These are phyloP conservation scores for Alentia gelatinosa DNA, from an alignment of 2,888 invertebrate genomes.

Conservation along the genomic window DNA sequence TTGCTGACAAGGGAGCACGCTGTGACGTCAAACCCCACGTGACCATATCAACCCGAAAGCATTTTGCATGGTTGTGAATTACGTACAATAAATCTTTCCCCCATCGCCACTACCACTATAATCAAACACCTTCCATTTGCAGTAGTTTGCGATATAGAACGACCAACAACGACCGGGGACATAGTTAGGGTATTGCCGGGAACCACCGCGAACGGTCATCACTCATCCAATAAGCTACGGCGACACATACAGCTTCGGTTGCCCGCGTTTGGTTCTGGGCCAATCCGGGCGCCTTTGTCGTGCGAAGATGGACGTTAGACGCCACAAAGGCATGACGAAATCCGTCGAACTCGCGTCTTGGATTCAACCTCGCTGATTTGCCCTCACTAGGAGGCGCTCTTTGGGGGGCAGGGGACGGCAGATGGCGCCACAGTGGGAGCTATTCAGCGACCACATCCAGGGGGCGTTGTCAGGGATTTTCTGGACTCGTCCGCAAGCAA, in stretches of 20 bases:
- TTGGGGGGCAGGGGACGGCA: neutral
- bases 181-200: neutral
- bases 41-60: too few relatives aligned
- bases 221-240: neutral
- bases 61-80: too few relatives aligned
- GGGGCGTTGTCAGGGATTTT: neutral
- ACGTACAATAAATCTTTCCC: too few relatives aligned
- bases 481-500: neutral
- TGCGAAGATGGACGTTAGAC: neutral
- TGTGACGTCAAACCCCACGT: too few relatives aligned
- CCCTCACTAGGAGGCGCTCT: neutral
- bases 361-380: neutral
- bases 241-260: neutral
- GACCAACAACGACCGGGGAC: too few relatives aligned
- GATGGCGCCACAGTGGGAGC: too few relatives aligned
- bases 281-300: neutral
- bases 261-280: neutral
- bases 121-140: too few relatives aligned
- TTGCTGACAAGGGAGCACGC: too few relatives aligned
- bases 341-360: neutral
- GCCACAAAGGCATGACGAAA: neutral
- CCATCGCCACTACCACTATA: too few relatives aligned
- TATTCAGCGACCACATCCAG: neutral
- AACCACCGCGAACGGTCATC: neutral
- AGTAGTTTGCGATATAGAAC: too few relatives aligned